phyloP scores from a whole-genome alignment of 92 coral and sea anemone genomes.

The Zoanthus gigantus region DNA sequence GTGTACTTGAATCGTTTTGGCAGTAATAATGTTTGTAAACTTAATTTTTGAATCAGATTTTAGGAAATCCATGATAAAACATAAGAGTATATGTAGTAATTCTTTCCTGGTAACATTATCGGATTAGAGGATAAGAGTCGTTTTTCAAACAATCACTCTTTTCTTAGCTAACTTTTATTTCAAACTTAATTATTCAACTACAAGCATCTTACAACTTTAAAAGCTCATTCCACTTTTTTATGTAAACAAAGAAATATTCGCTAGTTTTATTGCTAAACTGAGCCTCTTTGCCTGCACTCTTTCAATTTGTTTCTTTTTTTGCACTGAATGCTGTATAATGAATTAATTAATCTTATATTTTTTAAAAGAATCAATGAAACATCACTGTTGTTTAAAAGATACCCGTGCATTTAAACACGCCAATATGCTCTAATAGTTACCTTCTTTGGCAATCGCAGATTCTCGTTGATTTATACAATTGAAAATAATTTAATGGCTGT shows the following conservation, averaged over 20 bases:
- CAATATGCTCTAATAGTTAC: background rate
- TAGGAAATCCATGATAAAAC: background rate
- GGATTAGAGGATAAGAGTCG: too few species aligned
- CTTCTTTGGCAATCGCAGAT: background rate
- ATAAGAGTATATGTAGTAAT: background rate
- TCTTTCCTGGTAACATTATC: background rate
- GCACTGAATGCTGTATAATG: background rate
- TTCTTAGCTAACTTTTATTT: too few species aligned
- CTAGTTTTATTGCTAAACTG: too few species aligned
- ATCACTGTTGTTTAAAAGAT: background rate
- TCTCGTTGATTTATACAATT: background rate
- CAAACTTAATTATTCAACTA: too few species aligned
- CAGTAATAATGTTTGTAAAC: background rate
- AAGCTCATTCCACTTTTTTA: too few species aligned
- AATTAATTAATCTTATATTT: background rate
- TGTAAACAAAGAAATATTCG: too few species aligned
- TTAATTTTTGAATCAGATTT: background rate
- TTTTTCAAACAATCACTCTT: too few species aligned
- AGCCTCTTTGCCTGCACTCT: too few species aligned
- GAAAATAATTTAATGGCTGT: slow-evolving; percentile 26
- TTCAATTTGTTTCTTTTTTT: background rate
- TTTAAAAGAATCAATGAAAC: background rate
- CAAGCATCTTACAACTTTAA: too few species aligned
- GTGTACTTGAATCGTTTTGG: background rate
- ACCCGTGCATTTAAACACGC: background rate